A percentile compares a stretch with the other conserved stretches of the same genome.
phyloP scores from a whole-genome alignment of 2,888 invertebrate species.

The Synanthedon andrenaeformis region DNA sequence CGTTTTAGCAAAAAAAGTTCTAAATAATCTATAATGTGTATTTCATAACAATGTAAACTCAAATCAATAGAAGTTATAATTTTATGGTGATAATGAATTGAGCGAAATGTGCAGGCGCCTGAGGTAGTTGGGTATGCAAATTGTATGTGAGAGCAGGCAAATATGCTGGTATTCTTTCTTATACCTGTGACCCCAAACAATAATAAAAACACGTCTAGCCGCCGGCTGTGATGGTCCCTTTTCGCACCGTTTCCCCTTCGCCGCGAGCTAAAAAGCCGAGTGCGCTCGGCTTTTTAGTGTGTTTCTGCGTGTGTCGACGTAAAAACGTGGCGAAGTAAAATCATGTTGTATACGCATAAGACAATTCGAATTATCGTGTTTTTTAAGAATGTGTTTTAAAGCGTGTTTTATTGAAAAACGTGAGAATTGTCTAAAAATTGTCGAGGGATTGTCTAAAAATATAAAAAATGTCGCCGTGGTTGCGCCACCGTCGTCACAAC shows the following conservation, averaged over 20 bases:
- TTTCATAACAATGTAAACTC: too few relatives aligned
- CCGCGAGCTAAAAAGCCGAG: not conserved
- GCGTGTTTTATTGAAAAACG: not conserved
- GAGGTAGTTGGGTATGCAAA: not conserved
- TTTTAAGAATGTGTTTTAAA: not conserved
- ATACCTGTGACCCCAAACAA: not conserved
- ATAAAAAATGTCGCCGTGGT: too few relatives aligned
- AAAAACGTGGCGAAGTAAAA: not conserved
- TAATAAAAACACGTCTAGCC: not conserved
- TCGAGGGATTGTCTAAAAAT: too few relatives aligned
- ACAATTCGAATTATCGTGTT: not conserved
- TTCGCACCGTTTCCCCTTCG: slow-evolving; percentile 3
- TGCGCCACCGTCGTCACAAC: too few relatives aligned
- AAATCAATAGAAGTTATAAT: too few relatives aligned
- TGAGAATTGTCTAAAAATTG: too few relatives aligned
- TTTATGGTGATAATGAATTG: too few relatives aligned
- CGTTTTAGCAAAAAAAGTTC: too few relatives aligned
- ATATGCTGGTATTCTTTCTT: not conserved
- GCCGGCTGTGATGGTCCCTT: not conserved
- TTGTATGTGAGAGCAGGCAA: not conserved
- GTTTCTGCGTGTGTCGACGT: not conserved
- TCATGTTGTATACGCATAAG: not conserved
- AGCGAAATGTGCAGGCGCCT: not conserved
- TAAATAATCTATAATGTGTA: too few relatives aligned
- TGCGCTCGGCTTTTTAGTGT: not conserved